phyloP scores from a whole-genome alignment of 2,113 vertebrate genomes.

The Eurypyga helias region DNA sequence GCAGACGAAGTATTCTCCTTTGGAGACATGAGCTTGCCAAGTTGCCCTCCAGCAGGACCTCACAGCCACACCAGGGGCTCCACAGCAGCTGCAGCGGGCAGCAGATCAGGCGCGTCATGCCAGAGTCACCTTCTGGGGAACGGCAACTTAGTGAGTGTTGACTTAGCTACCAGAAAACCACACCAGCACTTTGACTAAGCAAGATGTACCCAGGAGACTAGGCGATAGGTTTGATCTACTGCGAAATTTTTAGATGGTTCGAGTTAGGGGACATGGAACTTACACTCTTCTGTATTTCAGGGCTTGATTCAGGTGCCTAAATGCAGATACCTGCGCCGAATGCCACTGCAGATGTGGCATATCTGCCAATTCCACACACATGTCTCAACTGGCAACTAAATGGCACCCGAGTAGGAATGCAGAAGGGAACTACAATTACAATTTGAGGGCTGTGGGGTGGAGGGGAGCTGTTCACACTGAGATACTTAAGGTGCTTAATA shows the following conservation, averaged over 20 bases:
- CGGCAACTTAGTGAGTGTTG: not conserved
- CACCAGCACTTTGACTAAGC: not conserved
- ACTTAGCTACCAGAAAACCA: not conserved
- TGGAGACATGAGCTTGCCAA: not conserved
- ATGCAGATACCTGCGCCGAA: not conserved
- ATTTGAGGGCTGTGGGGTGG: not conserved
- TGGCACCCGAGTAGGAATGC: not conserved
- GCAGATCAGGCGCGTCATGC: rapidly evolving
- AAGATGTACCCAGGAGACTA: not conserved
- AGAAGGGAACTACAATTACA: not conserved
- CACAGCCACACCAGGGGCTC: not conserved
- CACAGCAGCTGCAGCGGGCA: not conserved
- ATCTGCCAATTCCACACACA: not conserved
- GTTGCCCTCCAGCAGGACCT: not conserved
- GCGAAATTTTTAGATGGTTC: not conserved
- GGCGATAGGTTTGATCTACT: not conserved
- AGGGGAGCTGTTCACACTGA: not conserved
- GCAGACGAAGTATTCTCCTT: not conserved
- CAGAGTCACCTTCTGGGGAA: not conserved
- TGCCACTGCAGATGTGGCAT: not conserved
- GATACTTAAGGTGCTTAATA: not conserved
- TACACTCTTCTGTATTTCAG: not conserved
- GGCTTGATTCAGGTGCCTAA: not conserved
- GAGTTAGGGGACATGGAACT: not conserved
- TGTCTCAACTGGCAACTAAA: not conserved